Base-by-base conservation (phyloP, 2,888 invertebrate species). In the Drosophila subquinaria region DNA sequence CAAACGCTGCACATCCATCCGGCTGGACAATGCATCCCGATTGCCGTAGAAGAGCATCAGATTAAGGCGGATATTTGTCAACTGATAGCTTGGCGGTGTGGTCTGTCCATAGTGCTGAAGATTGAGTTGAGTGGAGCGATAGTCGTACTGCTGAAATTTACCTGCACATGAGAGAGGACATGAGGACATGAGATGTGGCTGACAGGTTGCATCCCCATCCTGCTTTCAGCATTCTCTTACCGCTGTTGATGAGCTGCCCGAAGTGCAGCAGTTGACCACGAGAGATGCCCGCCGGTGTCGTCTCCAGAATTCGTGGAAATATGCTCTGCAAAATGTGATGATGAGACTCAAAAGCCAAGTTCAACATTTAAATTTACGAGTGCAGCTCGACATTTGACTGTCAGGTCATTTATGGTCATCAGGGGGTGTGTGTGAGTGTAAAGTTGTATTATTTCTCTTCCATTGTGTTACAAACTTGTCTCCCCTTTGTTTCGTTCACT, bases 271-370 rank as follows among this genome's bases (percentile, higher is more conserved):
- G 82, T 73, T 92, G 91, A 65, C 90, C 89, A 47, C 89, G 88
- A 33, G 91, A 92, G 60, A 91, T 90, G 67, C 91, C 91, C 67
- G 91, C 92, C 30, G 91, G 92, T 33, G 91, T 91, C 51, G 91
- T 91, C 82, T 91, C 90, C 61, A 91, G 88, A 61, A 92, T 89
- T 59, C 86, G 90, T 69, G 91, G 82, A 65, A 91, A 88, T 55
- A 92, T 76, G 61, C 69, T 76, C 91, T 92, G 63, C 40, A 66
- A 74, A 55, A 75, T 63, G 91, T 92, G 30, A 30, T 73, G 67
- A 78, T 69, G 69, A 48, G 73, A 48, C 61, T 52, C 73, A 65
- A 73, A 69, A 70, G 55, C 45, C 73, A 69, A 64, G 61, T n/a
- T 48, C 42, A 57, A 36, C 70, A 71, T 73, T 77, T 65, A 69